These are phyloP conservation scores for Mohoua ochrocephala DNA, from an alignment of 2,113 vertebrate species.

Conservation along the genomic window DNA sequence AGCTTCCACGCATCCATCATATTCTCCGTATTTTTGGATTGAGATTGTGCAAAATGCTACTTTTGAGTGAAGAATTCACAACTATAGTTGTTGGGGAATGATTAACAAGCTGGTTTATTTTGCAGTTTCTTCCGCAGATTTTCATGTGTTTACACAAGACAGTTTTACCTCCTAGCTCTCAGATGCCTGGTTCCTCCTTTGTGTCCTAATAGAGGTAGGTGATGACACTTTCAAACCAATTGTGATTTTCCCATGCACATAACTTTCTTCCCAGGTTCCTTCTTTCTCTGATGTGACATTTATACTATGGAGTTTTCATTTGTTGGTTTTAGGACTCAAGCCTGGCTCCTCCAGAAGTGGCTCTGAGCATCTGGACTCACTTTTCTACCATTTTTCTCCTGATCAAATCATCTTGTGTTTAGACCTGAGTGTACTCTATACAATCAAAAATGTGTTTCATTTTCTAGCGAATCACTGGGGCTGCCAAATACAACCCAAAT, in stretches of 20 bases:
- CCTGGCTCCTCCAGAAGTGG: not conserved
- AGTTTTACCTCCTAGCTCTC: not conserved
- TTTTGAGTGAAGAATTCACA: not conserved
- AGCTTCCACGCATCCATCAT: not conserved
- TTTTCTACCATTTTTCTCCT: not conserved
- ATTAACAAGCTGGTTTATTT: not conserved
- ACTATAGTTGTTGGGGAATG: not conserved
- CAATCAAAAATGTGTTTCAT: slow-evolving; percentile 58
- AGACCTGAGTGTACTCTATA: not conserved
- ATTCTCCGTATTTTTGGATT: not conserved
- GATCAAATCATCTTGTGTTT: not conserved
- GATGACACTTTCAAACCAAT: not conserved
- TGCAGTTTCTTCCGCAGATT: not conserved
- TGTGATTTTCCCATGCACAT: not conserved
- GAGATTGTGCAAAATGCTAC: not conserved
- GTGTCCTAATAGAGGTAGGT: not conserved
- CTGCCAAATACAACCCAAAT: slow-evolving; percentile 9
- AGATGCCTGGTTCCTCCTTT: not conserved
- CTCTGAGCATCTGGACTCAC: not conserved
- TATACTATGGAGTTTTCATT: not conserved
- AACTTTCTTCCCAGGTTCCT: not conserved
- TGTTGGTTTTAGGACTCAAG: not conserved
- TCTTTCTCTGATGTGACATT: not conserved
- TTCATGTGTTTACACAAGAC: not conserved
- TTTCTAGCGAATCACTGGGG: slow-evolving; percentile 5